Evolutionary conservation across 2,888 invertebrate species (phyloP), one percentile per base, ranked within the genome.

Genomic region (Zootermopsis nevadensis): DNA sequence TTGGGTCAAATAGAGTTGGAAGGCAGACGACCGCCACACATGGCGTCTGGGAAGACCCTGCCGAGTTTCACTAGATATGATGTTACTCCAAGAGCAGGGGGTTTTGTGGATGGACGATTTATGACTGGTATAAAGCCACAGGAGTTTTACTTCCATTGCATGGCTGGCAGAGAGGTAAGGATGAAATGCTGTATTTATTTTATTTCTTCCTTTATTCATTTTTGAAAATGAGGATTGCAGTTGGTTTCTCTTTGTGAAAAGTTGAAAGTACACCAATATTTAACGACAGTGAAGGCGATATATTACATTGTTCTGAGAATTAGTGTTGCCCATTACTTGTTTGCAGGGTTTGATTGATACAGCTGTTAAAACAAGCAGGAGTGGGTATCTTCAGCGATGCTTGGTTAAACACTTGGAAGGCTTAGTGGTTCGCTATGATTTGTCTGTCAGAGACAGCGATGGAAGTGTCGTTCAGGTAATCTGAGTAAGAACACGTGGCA

Each of bases 61-160:
- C 99, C 99, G 0, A 97, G 98, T 87, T 99, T 99, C 88, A 92
- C 93, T 2, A 93, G 95, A 0, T 98, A 95, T 87, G 98, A 99
- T 87, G 93, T 95, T 15, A 93, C 96, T 0, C 98, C 99, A 0
- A 92, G 97, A 88, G 97, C 99, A 0, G 98, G 99, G 15, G 99
- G 99, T 0, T 99, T 98, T 88, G 97, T 99, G 82, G 97, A 97
- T 86, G 97, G 98, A 0, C 93, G 99, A 19, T 99, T 99, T 88
- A 94, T 99, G 94, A 99, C 99, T 0, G 99, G 99, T n/a, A 97
- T 99, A 86, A 94, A 96, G 87, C 98, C 99, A 0, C 98, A 98
- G 90, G 99, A 99, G 88, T 98, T 98, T 89, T 99, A 98, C 91
- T 99, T 99, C 90, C 99, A 99, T 92, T 99, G 99, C 88, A 99